Evolutionary conservation across 1,140 invertebrate genomes (phyloP), one percentile per base, ranked within the genome.

Genomic region (Penaeus indicus): DNA sequence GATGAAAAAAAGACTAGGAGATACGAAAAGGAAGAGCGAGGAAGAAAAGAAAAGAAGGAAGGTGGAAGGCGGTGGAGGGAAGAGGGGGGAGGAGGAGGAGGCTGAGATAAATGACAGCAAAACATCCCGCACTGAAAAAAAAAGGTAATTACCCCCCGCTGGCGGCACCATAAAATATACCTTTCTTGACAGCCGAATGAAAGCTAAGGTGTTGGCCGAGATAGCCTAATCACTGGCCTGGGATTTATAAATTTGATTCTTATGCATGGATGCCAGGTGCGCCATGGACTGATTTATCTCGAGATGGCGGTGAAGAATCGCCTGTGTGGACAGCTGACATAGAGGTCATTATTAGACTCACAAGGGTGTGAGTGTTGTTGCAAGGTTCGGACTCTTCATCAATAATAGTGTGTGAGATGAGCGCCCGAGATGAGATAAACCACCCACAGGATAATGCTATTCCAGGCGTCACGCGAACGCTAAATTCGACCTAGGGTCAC

Each of bases 221-320:
- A 88, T 88, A 88, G 81, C 72, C 86, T 88, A 88, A 88, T 88
- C 69, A 64, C 86, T 64, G 79, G 69, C 72, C 60, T 84, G 61
- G 61, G 42, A 81, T 63, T 88, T 84, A 88, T 88, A 88, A 88
- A 88, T 84, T 88, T 84, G 86, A 88, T 84, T 84, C 86, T 88
- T 88, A 88, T 88, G 86, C 86, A 88, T 88, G 86, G 86, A 75
- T 84, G 81, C 81, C 81, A 47, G 42, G 72, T 67, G 81, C 77
- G 86, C 84, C 86, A 84, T 75, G 86, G 81, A 32, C 69, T 79
- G 47, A 84, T 88, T 78, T 82, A 84, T 88, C 86, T 78, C 54
- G 11, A 8, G 32, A 42, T n/a, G 25, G 8, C n/a, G n/a, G 3
- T 21, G 54, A n/a, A 88, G 8, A 84, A 84, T 32, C 81, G 38